Percentiles rank a stretch among this genome's conserved stretches.
phyloP scores from a whole-genome alignment of 2,797 vertebrate genomes.

The Tapera naevia region DNA sequence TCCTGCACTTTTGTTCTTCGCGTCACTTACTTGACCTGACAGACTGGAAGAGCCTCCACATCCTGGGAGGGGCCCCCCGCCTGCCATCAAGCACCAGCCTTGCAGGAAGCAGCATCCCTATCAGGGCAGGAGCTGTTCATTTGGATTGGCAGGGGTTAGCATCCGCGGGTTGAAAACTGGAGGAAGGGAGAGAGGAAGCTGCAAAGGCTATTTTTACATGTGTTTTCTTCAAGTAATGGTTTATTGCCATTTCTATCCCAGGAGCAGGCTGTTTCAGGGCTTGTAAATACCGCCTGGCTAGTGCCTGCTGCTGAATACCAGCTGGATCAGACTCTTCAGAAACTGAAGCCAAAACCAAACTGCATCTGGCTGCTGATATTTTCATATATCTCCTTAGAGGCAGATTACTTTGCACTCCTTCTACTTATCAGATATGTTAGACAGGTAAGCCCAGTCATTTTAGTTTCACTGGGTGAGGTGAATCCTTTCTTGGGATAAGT shows the following conservation, averaged over 20 bases:
- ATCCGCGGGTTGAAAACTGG: neutral
- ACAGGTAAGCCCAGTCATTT: neutral
- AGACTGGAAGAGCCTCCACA: neutral
- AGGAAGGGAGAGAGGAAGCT: neutral
- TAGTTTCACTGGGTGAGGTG: neutral
- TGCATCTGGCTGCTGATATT: neutral
- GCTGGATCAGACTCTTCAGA: neutral
- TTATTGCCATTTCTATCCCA: neutral
- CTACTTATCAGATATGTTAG: neutral
- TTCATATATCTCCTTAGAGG: neutral
- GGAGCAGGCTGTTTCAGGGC: neutral
- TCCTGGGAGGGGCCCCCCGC: neutral
- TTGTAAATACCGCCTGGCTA: neutral
- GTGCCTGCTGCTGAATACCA: neutral
- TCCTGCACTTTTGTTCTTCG: neutral
- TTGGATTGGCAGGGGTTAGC: neutral
- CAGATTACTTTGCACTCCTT: neutral
- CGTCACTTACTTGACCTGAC: neutral
- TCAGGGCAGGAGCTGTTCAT: neutral
- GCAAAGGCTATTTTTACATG: neutral
- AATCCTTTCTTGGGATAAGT: neutral
- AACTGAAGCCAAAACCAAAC: neutral
- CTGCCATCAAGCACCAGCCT: accelerated
- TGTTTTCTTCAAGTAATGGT: neutral
- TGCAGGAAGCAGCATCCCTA: neutral